A percentile compares a stretch with the other conserved stretches of the same genome.
Conservation (phyloP, 2,888 invertebrate genomes). For the Megastigmus dorsalis region DNA sequence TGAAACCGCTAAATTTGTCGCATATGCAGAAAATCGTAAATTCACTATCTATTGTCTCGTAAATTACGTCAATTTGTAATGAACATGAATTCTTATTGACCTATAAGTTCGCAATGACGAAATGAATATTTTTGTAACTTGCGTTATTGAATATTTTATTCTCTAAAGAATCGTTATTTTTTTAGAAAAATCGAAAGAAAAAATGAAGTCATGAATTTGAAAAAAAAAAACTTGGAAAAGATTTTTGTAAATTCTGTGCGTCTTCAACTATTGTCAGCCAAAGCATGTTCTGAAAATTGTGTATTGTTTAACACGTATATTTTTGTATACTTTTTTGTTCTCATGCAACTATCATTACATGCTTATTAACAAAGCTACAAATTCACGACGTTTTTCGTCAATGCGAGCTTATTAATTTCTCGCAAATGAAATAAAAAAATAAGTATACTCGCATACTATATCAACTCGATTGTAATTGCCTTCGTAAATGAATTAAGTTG, state of each 20-base stretch:
- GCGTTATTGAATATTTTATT: conserved; percentile 49
- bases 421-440: conserved; percentile 16
- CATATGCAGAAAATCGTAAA: conserved; percentile 42
- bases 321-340: conserved; percentile 43
- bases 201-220: conserved; percentile 14
- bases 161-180: conserved; percentile 49
- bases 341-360: conserved; percentile 19
- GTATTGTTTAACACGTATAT: conserved; percentile 23
- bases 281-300: conserved; percentile 28
- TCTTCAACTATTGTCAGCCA: background rate
- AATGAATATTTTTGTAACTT: conserved; percentile 54
- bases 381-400: conserved; percentile 51
- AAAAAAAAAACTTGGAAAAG: conserved; percentile 22
- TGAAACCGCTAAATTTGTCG: conserved; percentile 27
- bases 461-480: conserved; percentile 49
- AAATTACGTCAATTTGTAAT: conserved; percentile 51
- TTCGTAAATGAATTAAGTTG: conserved; percentile 55
- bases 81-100: conserved; percentile 42
- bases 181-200: conserved; percentile 44
- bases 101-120: conserved; percentile 60
- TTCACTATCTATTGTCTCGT: conserved; percentile 49
- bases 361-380: conserved; percentile 44
- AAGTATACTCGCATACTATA: conserved; percentile 35
- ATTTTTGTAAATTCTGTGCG: conserved; percentile 37
- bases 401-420: conserved; percentile 55